These are phyloP conservation scores for Drosophila sucinea DNA, from an alignment of 1,140 invertebrate genomes.

Conservation along the genomic window DNA sequence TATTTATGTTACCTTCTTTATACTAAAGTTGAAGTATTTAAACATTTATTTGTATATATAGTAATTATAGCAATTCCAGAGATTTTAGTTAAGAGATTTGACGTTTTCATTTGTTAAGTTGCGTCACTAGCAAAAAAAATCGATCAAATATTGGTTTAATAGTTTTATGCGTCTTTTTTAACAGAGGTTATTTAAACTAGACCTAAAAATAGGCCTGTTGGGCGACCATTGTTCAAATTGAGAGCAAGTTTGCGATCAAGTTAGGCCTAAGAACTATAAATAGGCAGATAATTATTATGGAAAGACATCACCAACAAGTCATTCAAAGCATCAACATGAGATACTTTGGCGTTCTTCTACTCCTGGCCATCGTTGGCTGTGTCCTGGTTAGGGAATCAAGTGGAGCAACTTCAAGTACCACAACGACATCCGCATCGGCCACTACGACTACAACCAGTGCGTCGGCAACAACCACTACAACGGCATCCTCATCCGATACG, in stretches of 20 bases:
- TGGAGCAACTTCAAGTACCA: not conserved
- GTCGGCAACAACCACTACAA: not conserved
- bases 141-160: no score
- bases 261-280: conserved; percentile 1
- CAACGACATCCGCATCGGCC: not conserved
- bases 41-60: no score
- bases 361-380: not conserved
- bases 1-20: no score
- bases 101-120: no score
- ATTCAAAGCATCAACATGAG: not conserved
- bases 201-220: not conserved
- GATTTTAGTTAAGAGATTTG: no score
- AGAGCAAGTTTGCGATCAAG: not conserved
- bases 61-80: no score
- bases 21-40: no score
- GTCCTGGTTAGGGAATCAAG: not conserved
- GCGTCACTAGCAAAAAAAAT: no score
- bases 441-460: not conserved
- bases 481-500: not conserved
- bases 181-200: not conserved
- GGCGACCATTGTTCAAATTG: not conserved
- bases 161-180: not conserved
- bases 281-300: not conserved
- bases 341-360: not conserved
- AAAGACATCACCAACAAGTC: not conserved